phyloP scores from a whole-genome alignment of 2,888 invertebrate genomes.

The Perizoma flavofasciatum region DNA sequence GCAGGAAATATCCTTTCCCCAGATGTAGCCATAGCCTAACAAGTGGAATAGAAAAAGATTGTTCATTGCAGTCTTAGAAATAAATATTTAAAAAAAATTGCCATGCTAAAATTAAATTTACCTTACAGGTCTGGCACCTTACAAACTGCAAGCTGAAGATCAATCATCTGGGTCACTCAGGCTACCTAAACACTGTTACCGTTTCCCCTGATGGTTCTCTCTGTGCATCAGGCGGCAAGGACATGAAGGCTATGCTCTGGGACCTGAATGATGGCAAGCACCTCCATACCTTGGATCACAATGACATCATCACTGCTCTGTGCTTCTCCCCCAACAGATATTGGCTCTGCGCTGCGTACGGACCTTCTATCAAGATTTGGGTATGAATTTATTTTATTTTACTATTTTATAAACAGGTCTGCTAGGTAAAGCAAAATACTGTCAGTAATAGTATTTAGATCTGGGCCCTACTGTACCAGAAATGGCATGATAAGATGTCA shows the following conservation, averaged over 20 bases:
- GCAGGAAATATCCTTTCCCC: too few species aligned
- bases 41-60: too few species aligned
- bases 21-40: too few species aligned
- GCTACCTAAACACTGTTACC: constrained; percentile 99
- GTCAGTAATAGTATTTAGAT: too few species aligned
- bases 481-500: too few species aligned
- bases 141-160: constrained; percentile 99
- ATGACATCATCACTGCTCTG: constrained; percentile 98
- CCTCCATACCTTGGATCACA: constrained; percentile 98
- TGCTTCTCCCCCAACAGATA: constrained; percentile 99
- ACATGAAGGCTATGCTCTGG: constrained; percentile 99
- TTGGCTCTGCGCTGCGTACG: constrained; percentile 99
- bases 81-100: too few species aligned
- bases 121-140: constrained; percentile 95
- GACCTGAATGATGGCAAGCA: constrained; percentile 99
- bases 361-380: constrained; percentile 99
- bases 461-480: too few species aligned
- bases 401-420: not conserved
- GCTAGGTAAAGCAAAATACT: too few species aligned
- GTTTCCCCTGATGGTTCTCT: constrained; percentile 99
- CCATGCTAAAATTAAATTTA: constrained; percentile 19
- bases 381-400: constrained; percentile 68
- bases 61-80: too few species aligned
- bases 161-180: constrained; percentile 98
- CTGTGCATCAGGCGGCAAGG: constrained; percentile 99